These are phyloP conservation scores for Pachyseris speciosa DNA, from an alignment of 64 coral and sea anemone species.

Conservation along the genomic window DNA sequence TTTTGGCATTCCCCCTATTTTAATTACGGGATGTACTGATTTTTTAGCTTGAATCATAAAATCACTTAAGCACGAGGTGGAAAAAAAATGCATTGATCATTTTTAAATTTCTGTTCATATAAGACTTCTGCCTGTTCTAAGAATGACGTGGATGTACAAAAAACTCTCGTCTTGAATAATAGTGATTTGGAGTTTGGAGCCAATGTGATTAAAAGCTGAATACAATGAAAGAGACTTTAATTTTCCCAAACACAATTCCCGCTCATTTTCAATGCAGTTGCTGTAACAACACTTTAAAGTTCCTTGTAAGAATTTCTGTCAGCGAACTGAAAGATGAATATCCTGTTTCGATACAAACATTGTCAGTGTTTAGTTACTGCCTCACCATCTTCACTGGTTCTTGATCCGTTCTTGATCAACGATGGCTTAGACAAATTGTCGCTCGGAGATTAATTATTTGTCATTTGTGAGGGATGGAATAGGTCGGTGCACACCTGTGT, in stretches of 20 bases:
- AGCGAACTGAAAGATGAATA: background rate
- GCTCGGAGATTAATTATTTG: background rate
- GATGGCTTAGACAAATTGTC: background rate
- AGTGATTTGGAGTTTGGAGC: no score
- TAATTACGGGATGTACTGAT: no score
- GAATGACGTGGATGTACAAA: no score
- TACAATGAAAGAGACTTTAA: conserved; percentile 3
- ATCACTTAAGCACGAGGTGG: no score
- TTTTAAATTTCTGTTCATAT: no score
- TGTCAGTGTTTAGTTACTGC: no score
- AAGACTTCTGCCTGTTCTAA: no score
- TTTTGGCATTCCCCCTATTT: no score
- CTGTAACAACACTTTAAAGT: conserved; percentile 37
- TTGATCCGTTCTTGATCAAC: background rate
- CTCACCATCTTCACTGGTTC: background rate
- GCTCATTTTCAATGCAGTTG: conserved; percentile 45
- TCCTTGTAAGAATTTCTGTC: conserved; percentile 41
- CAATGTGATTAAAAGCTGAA: background rate
- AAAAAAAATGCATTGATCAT: background rate
- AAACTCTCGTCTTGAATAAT: no score
- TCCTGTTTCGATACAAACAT: background rate
- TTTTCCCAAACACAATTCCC: conserved; percentile 16
- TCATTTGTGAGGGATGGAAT: background rate
- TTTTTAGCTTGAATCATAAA: background rate
- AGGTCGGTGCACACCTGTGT: background rate